Evolutionary conservation across 2,113 vertebrate genomes (phyloP).

Genomic region (Uropsilus gracilis): DNA sequence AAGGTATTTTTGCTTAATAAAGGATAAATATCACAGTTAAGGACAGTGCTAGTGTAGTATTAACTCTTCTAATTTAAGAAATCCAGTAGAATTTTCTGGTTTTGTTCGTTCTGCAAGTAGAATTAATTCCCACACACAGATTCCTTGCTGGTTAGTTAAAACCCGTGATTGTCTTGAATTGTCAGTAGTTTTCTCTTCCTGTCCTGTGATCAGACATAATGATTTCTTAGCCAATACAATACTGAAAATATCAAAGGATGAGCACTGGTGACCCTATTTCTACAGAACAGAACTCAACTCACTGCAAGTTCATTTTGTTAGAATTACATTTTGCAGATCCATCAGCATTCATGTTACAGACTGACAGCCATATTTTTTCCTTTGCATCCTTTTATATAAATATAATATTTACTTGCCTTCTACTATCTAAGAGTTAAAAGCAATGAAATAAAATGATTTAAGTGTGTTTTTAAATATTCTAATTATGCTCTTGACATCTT

Average conservation of each 20-base stretch:
- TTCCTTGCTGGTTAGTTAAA: not conserved
- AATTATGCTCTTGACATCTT: not conserved
- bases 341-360: not conserved
- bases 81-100: not conserved
- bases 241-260: not conserved
- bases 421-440: not conserved
- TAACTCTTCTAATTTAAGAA: not conserved
- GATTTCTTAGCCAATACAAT: not conserved
- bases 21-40: not conserved
- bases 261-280: not conserved
- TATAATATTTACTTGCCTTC: not conserved
- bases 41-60: not conserved
- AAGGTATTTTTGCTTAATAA: not conserved
- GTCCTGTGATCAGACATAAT: not conserved
- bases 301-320: not conserved
- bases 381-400: not conserved
- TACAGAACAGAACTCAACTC: not conserved
- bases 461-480: not conserved
- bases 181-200: not conserved
- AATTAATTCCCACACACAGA: not conserved
- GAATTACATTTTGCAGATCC: not conserved
- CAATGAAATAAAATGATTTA: not conserved
- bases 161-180: not conserved
- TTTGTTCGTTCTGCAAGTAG: not conserved
- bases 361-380: not conserved